Evolutionary conservation across 1,140 invertebrate species (phyloP), one percentile per base, ranked within the genome.

Genomic region (Alviniconcha marisindica): DNA sequence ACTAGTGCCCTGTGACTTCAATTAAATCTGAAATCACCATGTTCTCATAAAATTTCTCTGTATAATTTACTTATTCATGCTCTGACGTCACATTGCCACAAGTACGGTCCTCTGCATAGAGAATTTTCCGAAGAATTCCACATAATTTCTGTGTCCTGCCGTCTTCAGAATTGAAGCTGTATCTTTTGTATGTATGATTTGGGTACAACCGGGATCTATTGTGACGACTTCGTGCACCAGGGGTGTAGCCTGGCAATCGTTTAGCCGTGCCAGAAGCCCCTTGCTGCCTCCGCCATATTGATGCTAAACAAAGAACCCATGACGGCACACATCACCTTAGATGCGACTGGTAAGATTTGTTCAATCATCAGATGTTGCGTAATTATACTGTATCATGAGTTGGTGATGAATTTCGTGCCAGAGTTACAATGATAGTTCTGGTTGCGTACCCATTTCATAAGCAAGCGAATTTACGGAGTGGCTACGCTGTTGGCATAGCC

Each of bases 231-330:
- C 28, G 0, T 28, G 28, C 63, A 66, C 3, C 63, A 33, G 0
- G 28, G 12, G 28, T 66, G 31, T 12, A 66, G 5, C 31, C 15
- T 33, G 4, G 71, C 24, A n/a, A n/a, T n/a, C n/a, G n/a, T n/a
- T n/a, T n/a, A n/a, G n/a, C n/a, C n/a, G n/a, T n/a, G n/a, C n/a
- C n/a, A n/a, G n/a, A n/a, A n/a, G n/a, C n/a, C n/a, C n/a, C n/a
- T n/a, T 24, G 10, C 60, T 63, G 7, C 28, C 24, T 63, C 60
- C 73, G 73, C 73, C 73, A 76, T 76, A 76, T 76, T 76, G 56
- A 51, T 28, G 21, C 38, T 40, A 51, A 76, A 76, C 73, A 76
- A 76, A 76, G 73, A 76, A 33, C 24, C 44, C 24, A 48, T 54
- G 40, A 76, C 44, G 44, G 31, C 42, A 24, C 73, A 76, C 42